Evolutionary conservation across 2,113 vertebrate genomes (phyloP).

Genomic region (Castor canadensis): DNA sequence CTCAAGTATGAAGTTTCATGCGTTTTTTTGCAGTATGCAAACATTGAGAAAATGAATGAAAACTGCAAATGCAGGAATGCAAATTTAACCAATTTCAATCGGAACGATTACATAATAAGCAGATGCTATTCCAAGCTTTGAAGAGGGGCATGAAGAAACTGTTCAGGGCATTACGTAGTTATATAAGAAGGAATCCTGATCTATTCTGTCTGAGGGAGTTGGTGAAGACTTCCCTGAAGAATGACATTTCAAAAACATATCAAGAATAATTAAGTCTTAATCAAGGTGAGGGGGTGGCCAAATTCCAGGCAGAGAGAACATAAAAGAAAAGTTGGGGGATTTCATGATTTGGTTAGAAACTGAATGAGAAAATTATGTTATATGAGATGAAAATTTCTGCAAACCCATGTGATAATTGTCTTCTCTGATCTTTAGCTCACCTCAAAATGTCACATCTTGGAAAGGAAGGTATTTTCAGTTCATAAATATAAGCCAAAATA

Average conservation of each 20-base stretch:
- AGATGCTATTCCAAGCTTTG: neutral
- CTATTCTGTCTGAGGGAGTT: neutral
- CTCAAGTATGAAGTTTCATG: neutral
- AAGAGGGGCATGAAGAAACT: neutral
- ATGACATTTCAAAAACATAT: slow-evolving; percentile 34
- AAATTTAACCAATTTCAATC: neutral
- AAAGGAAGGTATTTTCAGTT: neutral
- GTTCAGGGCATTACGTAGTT: neutral
- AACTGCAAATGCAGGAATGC: neutral
- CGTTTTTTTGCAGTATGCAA: neutral
- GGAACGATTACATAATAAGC: neutral
- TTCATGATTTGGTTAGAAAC: neutral
- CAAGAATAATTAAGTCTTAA: neutral
- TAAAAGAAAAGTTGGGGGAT: neutral
- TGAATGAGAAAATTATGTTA: neutral
- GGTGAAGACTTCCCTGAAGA: neutral
- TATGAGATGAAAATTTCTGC: neutral
- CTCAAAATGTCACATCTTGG: neutral
- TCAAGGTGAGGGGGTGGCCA: neutral
- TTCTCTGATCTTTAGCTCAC: neutral
- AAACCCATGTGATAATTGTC: neutral
- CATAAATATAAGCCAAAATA: neutral
- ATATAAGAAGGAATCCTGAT: neutral
- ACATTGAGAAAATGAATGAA: neutral
- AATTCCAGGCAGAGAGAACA: neutral